These are phyloP conservation scores for Charaxes varanes DNA, from an alignment of 1,140 invertebrate genomes.

Conservation along the genomic window DNA sequence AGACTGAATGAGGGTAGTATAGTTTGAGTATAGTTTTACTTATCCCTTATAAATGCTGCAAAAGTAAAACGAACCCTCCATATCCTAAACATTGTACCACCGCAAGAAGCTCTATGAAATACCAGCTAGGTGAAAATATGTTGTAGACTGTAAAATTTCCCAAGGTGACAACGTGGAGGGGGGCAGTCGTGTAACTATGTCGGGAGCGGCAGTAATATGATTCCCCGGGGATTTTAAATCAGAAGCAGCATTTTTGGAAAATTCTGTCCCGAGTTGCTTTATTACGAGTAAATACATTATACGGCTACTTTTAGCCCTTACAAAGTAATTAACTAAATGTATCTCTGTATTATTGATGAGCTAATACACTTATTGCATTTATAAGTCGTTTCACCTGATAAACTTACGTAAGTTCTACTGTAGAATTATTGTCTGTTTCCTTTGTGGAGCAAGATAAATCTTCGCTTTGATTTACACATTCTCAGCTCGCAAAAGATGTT, in stretches of 20 bases:
- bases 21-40: too few relatives aligned
- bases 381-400: too few relatives aligned
- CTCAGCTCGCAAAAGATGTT: not conserved
- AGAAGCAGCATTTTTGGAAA: slow-evolving; percentile 26
- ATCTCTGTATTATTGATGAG: too few relatives aligned
- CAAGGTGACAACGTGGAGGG: slow-evolving; percentile 41
- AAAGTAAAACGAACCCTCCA: slow-evolving; percentile 8
- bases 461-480: not conserved
- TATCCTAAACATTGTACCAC: slow-evolving; percentile 7
- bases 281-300: too few relatives aligned
- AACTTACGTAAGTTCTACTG: too few relatives aligned
- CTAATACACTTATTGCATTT: too few relatives aligned
- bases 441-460: not conserved
- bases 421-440: not conserved
- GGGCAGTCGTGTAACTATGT: slow-evolving; percentile 49
- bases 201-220: slow-evolving; percentile 40
- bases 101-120: slow-evolving; percentile 50
- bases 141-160: slow-evolving; percentile 66
- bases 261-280: too few relatives aligned
- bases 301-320: too few relatives aligned
- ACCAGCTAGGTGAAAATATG: slow-evolving; percentile 60
- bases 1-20: too few relatives aligned
- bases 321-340: too few relatives aligned
- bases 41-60: too few relatives aligned
- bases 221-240: slow-evolving; percentile 37